Evolutionary conservation across 2,113 vertebrate genomes (phyloP), one percentile per base, ranked within the genome.

Genomic region (Cricetomys ansorgei): DNA sequence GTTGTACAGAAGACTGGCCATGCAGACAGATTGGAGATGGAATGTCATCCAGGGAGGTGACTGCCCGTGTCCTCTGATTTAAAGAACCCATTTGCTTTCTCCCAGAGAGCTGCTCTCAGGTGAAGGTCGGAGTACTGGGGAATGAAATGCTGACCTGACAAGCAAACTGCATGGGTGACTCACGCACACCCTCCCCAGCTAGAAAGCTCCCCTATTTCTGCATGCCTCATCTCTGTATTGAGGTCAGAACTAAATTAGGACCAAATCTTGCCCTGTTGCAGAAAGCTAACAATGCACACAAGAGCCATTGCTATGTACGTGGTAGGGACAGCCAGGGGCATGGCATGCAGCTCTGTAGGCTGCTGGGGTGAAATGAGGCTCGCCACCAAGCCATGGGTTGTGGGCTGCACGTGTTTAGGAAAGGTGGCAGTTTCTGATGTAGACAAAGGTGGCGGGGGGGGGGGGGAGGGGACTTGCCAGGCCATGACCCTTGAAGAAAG

Each of bases 231-330:
- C 88, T 97, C 73, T 50, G 48, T 62, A 64, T 70, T 80, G 50
- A 94, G 89, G 57, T 45, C 93, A 73, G n/a, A 62, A 88, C n/a
- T 70, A 93, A 94, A 94, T 85, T 85, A 91, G 77, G 43, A 89
- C 34, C 64, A 94, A 92, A 92, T 64, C 23, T 29, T 89, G 84
- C 79, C 88, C 95, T 67, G 53, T 13, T 67, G 16, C 29, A 84
- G 13, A 86, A 53, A 90, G 57, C 31, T 25, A 77, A 65, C 43
- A 88, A 81, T 40, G 40, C 48, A n/a, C 37, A 31, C 25, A 94
- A 92, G 65, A 87, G 48, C 85, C 93, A 43, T 29, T 84, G 27
- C 55, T 64, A 12, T 37, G 12, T 45, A 57, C 19, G 1, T 31
- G 11, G 70, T 15, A 57, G 50, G 83, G 73, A 70, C 1, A 45